A percentile compares a stretch with the other conserved stretches of the same genome.
Conservation (phyloP, 1,140 invertebrate genomes). For the Antheraea mylitta region DNA sequence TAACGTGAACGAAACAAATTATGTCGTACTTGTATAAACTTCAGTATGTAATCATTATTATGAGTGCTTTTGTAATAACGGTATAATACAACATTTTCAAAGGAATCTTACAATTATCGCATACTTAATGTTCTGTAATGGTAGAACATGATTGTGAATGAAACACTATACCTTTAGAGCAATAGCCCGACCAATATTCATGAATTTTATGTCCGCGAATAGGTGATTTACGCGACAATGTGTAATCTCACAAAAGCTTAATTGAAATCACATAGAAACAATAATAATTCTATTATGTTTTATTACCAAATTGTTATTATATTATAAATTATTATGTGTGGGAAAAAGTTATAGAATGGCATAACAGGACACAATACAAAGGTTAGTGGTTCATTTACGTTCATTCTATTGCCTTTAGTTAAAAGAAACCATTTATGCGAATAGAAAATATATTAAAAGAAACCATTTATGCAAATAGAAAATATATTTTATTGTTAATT, state of each 20-base stretch:
- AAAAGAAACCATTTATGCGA: neutral
- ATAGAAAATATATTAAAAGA: neutral
- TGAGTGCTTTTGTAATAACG: slow-evolving; percentile 21
- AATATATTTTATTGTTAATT: too few species aligned
- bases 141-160: slow-evolving; percentile 5
- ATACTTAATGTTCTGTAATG: slow-evolving; percentile 8
- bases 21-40: too few species aligned
- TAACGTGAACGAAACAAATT: too few species aligned
- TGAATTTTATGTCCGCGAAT: slow-evolving; percentile 10
- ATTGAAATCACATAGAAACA: neutral
- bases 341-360: neutral
- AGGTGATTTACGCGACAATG: neutral
- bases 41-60: slow-evolving; percentile 1
- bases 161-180: neutral
- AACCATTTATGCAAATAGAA: too few species aligned
- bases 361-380: neutral
- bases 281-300: slow-evolving; percentile 6
- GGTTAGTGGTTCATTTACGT: neutral
- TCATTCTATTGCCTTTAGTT: neutral
- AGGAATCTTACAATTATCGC: slow-evolving; percentile 20
- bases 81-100: slow-evolving; percentile 24
- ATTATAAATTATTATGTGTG: slow-evolving; percentile 5
- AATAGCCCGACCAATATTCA: slow-evolving; percentile 8
- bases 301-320: neutral
- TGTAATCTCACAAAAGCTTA: slow-evolving; percentile 5